phyloP scores from a whole-genome alignment of 2,888 invertebrate species.

The Agrotis clavis region DNA sequence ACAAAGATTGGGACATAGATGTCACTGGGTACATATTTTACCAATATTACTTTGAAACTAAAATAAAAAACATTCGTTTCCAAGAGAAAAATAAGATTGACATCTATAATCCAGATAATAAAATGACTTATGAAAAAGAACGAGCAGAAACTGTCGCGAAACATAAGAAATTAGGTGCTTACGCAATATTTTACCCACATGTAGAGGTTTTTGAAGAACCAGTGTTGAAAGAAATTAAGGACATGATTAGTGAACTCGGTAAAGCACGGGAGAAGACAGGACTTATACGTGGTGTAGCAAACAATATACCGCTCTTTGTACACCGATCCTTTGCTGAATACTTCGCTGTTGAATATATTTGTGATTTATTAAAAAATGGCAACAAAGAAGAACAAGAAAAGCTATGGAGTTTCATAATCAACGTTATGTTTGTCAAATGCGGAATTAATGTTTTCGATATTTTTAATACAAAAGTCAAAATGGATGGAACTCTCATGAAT shows the following conservation, averaged over 20 bases:
- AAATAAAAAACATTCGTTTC: slow-evolving; percentile 50
- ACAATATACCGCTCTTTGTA: slow-evolving; percentile 11
- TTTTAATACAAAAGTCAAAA: slow-evolving; percentile 19
- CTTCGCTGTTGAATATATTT: slow-evolving; percentile 15
- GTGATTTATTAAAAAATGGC: slow-evolving; percentile 1
- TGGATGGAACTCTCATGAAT: neutral
- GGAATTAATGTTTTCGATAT: slow-evolving; percentile 15
- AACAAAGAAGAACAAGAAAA: neutral
- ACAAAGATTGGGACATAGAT: slow-evolving; percentile 28
- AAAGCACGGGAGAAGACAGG: slow-evolving; percentile 17
- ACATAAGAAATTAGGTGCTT: slow-evolving; percentile 51
- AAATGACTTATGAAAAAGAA: slow-evolving; percentile 38
- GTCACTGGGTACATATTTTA: slow-evolving; percentile 37
- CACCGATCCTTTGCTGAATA: slow-evolving; percentile 5
- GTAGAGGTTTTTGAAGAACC: slow-evolving; percentile 15
- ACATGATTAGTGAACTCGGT: neutral
- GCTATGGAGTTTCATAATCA: slow-evolving; percentile 5
- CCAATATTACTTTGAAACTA: slow-evolving; percentile 42
- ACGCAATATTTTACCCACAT: slow-evolving; percentile 26
- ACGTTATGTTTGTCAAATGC: slow-evolving; percentile 14
- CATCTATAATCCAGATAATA: slow-evolving; percentile 41
- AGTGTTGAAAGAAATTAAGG: slow-evolving; percentile 7
- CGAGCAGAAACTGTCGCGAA: slow-evolving; percentile 19
- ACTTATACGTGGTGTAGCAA: slow-evolving; percentile 10
- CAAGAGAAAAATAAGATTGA: slow-evolving; percentile 50